Base-by-base conservation (phyloP, 2,888 invertebrate genomes). In the Cryptus viduatorius region DNA sequence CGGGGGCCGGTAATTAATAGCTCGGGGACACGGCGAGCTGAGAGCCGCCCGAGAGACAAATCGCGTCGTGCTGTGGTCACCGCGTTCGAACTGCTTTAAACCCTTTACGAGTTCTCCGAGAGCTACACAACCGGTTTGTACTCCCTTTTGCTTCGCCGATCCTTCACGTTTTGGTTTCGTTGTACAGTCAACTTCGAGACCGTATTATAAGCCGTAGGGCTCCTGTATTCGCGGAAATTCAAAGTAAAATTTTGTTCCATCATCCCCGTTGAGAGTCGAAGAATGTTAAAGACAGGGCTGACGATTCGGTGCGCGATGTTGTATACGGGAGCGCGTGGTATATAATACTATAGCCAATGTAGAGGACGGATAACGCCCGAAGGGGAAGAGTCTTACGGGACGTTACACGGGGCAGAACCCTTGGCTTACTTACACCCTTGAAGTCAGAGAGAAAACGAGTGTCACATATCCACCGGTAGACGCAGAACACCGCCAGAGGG, bases 1-100 rank as follows among this genome's bases (percentile, higher is more conserved):
- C 75, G 82, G 69, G 86, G 78, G 85, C 64, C 48, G 81, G 86
- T 87, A 87, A 87, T 87, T 87, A 87, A 87, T 87, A 86, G 86
- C 86, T 86, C 78, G 81, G 69, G 84, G 83, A 75, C 65, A 79
- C 48, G 79, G 16, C 64, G 61, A 72, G 42, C 76, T 61, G 75
- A 69, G 69, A 61, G 61, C 48, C n/a, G 53, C 61, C 65, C 8
- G 71, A 68, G 83, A 85, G 86, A 87, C 87, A 86, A 86, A 87
- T 87, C 83, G 86, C 80, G 69, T 56, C 46, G 61, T 64, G 48
- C 72, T 78, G 78, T 64, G 84, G 81, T 84, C 83, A 67, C 76
- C 68, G 79, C 64, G 48, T 53, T 14, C 46, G 56, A 82, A 86
- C 82, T 79, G 79, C 81, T 87, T 83, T 80, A 65, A 53, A 53